These are phyloP conservation scores for Sepiola atlantica DNA, from an alignment of 2,888 invertebrate genomes.

Conservation along the genomic window DNA sequence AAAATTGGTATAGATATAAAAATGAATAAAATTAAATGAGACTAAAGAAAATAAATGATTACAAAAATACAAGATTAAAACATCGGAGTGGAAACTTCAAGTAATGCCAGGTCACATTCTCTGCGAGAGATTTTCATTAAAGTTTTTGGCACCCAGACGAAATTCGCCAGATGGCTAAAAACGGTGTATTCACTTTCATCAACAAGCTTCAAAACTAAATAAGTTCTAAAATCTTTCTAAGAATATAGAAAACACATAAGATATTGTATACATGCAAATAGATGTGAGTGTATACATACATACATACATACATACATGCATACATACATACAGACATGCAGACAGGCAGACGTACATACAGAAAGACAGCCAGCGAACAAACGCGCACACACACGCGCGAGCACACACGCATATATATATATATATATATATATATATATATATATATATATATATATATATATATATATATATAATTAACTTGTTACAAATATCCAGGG, in stretches of 20 bases:
- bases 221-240: background rate
- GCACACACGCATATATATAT: no score
- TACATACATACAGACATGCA: background rate
- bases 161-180: background rate
- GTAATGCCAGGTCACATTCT: background rate
- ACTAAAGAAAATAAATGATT: background rate
- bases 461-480: no score
- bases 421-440: no score
- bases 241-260: no score
- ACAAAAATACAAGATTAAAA: no score
- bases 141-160: background rate
- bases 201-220: background rate
- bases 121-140: background rate
- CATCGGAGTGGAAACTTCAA: background rate
- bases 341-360: background rate
- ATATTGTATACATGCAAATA: no score
- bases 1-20: background rate
- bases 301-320: background rate
- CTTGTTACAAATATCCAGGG: no score
- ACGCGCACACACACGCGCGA: background rate
- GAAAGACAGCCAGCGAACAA: fast-evolving
- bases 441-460: no score
- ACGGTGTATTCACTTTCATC: background rate
- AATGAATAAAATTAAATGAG: background rate
- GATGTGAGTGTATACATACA: background rate